phyloP scores from a whole-genome alignment of 2,797 vertebrate genomes.

The Xenentodon cancila region DNA sequence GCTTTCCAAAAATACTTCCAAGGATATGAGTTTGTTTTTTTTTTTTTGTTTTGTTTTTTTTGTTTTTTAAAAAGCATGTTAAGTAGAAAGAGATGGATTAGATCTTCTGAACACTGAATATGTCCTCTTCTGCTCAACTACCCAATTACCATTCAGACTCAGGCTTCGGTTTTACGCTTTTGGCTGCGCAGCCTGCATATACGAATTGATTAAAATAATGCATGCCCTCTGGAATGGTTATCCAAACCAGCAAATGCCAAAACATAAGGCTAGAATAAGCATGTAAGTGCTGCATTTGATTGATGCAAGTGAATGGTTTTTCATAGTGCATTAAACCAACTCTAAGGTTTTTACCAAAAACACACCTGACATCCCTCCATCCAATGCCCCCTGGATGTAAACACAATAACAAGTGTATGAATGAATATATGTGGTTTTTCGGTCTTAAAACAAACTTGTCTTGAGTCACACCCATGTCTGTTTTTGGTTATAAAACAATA shows the following conservation, averaged over 20 bases:
- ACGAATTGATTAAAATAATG: slow-evolving; percentile 81
- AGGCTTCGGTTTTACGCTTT: slow-evolving; percentile 74
- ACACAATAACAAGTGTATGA: slow-evolving; percentile 73
- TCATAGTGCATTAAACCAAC: slow-evolving; percentile 82
- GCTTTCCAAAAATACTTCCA: slow-evolving; percentile 58
- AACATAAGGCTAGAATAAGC: slow-evolving; percentile 79
- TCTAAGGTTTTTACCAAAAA: slow-evolving; percentile 73
- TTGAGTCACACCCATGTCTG: slow-evolving; percentile 82
- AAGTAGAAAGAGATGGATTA: slow-evolving; percentile 61
- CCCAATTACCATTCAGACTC: slow-evolving; percentile 65
- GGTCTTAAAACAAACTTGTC: slow-evolving; percentile 83
- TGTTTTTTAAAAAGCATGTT: slow-evolving; percentile 43
- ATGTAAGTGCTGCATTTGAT: slow-evolving; percentile 84
- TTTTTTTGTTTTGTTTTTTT: slow-evolving; percentile 5
- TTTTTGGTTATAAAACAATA: slow-evolving; percentile 86
- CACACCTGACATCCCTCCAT: slow-evolving; percentile 77
- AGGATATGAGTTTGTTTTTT: slow-evolving; percentile 34
- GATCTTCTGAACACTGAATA: slow-evolving; percentile 67
- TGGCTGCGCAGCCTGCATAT: slow-evolving; percentile 82
- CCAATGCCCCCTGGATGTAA: slow-evolving; percentile 69
- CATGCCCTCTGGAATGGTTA: slow-evolving; percentile 73
- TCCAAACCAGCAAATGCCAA: slow-evolving; percentile 71
- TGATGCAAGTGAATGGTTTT: slow-evolving; percentile 75
- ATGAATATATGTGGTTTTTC: slow-evolving; percentile 77
- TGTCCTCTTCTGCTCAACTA: slow-evolving; percentile 66